Evolutionary conservation across 1,140 invertebrate species (phyloP).

Genomic region (Penaeus indicus): DNA sequence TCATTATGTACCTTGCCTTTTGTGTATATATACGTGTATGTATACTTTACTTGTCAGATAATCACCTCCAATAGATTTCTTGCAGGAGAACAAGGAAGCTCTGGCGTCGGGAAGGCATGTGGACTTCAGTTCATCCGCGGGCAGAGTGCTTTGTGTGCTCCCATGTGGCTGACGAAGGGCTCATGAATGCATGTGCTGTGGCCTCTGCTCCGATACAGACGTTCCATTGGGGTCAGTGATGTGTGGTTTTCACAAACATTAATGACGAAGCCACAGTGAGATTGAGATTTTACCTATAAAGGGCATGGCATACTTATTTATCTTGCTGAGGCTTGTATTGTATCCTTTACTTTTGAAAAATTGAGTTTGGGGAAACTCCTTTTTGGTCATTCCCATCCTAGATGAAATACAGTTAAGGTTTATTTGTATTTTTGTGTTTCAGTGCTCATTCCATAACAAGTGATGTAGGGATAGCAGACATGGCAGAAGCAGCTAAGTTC

Average conservation of each 20-base stretch:
- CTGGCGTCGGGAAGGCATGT: constrained; percentile 82
- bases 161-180: constrained; percentile 87
- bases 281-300: constrained; percentile 9
- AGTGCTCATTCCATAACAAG: constrained; percentile 84
- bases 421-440: constrained; percentile 67
- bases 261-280: constrained; percentile 89
- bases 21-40: not conserved
- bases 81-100: constrained; percentile 83
- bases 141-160: constrained; percentile 86
- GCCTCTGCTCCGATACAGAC: constrained; percentile 79
- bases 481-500: constrained; percentile 83
- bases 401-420: no score
- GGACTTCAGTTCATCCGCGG: constrained; percentile 83
- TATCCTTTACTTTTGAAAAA: no score
- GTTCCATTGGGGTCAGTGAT: constrained; percentile 79
- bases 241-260: constrained; percentile 82
- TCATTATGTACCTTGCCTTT: no score
- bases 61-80: constrained; percentile 75
- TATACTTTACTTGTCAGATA: not conserved
- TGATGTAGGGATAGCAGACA: constrained; percentile 81
- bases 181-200: constrained; percentile 84
- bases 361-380: no score
- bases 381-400: no score
- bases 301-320: not conserved
- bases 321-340: not conserved